A percentile compares a stretch with the other conserved stretches of the same genome.
Conservation (phyloP, 2,888 invertebrate genomes). For the Chrysolina americana region DNA sequence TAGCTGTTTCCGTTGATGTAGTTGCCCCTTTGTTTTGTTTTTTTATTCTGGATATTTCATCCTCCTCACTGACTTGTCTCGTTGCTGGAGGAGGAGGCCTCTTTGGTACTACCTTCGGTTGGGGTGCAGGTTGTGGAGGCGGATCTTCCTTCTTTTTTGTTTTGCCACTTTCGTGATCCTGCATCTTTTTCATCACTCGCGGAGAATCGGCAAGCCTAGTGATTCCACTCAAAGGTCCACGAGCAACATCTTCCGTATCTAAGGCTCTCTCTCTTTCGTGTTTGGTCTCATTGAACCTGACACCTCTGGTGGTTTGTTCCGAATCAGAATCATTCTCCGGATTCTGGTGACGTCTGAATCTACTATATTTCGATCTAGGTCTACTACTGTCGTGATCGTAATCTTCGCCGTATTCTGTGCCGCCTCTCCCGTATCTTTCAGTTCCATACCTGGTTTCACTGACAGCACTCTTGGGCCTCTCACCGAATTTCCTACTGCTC, state of each 20-base stretch:
- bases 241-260: constrained; percentile 91
- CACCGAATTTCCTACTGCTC: constrained; percentile 85
- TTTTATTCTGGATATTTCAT: constrained; percentile 90
- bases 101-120: constrained; percentile 70
- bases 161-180: constrained; percentile 82
- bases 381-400: constrained; percentile 77
- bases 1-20: constrained; percentile 71
- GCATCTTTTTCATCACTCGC: constrained; percentile 89
- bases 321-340: constrained; percentile 85
- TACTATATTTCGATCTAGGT: constrained; percentile 79
- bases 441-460: constrained; percentile 61
- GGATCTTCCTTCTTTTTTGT: constrained; percentile 79
- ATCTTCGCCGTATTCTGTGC: constrained; percentile 77
- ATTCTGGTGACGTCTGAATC: constrained; percentile 70
- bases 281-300: constrained; percentile 78
- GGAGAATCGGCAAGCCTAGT: constrained; percentile 90
- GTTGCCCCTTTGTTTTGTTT: constrained; percentile 86
- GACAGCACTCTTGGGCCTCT: constrained; percentile 69
- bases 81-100: constrained; percentile 75
- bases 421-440: constrained; percentile 69
- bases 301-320: constrained; percentile 74
- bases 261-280: constrained; percentile 81
- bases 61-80: constrained; percentile 89
- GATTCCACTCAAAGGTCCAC: constrained; percentile 90
- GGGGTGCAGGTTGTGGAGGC: constrained; percentile 74